Evolutionary conservation across 35 echinoderm and acorn worm genomes (phyloP).

Genomic region (Strongylocentrotus purpuratus): DNA sequence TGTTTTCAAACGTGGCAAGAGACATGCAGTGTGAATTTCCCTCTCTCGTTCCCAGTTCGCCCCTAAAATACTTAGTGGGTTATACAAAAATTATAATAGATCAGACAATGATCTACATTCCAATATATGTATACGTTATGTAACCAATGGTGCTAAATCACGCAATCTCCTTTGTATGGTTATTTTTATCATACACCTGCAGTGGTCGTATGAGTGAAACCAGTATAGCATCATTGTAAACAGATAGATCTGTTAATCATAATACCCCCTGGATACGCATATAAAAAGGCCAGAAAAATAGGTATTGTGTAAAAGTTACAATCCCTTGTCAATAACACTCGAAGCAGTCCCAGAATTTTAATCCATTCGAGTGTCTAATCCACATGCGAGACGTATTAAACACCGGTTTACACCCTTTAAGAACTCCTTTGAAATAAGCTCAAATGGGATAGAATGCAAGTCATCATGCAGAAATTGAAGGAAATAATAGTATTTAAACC

Average conservation of each 20-base stretch:
- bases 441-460: background rate
- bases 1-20: background rate
- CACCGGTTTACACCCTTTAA: background rate
- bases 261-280: background rate
- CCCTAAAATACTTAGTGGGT: too few species aligned
- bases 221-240: background rate
- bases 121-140: background rate
- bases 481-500: background rate
- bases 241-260: background rate
- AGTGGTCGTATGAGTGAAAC: background rate
- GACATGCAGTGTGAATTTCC: background rate
- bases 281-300: background rate
- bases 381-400: background rate
- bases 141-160: background rate
- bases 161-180: too few species aligned
- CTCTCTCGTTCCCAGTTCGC: too few species aligned
- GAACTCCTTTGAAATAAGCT: background rate
- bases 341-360: background rate
- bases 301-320: background rate
- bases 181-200: too few species aligned
- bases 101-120: background rate
- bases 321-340: background rate
- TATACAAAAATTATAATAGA: too few species aligned
- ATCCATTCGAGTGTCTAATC: background rate
- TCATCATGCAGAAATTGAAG: background rate